Evolutionary conservation across 2,888 invertebrate species (phyloP).

Genomic region (Ichneumoninae sp.): DNA sequence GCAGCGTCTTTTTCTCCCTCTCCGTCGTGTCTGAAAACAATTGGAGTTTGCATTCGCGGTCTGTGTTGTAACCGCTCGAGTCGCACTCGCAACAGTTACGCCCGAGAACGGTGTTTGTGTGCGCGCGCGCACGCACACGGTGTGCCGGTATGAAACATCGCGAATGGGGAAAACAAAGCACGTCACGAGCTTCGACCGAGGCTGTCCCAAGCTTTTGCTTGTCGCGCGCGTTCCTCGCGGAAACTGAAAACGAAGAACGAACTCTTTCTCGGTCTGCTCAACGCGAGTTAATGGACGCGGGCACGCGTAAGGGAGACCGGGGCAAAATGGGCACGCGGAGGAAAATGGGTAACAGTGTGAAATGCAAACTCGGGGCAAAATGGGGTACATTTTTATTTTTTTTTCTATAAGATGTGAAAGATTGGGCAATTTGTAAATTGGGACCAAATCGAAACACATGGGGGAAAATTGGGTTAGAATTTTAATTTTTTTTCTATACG

Average conservation of each 20-base stretch:
- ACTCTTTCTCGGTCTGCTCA: slow-evolving; percentile 41
- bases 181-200: slow-evolving; percentile 17
- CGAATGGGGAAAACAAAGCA: slow-evolving; percentile 3
- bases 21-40: slow-evolving; percentile 10
- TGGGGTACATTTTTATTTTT: too few species aligned
- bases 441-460: too few species aligned
- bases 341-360: too few species aligned
- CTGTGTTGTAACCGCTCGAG: slow-evolving; percentile 39
- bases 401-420: too few species aligned
- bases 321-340: not conserved
- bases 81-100: slow-evolving; percentile 8
- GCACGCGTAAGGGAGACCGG: not conserved
- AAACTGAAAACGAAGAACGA: slow-evolving; percentile 63
- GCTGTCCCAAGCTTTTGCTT: slow-evolving; percentile 7
- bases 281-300: not conserved
- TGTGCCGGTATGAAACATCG: slow-evolving; percentile 8
- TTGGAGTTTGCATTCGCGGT: slow-evolving; percentile 38
- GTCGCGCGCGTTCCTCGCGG: slow-evolving; percentile 22
- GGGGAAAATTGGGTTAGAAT: too few species aligned
- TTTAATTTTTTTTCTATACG: too few species aligned
- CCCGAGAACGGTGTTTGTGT: not conserved
- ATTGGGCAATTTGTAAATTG: too few species aligned
- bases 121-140: not conserved
- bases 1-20: not conserved
- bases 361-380: too few species aligned